Conservation (phyloP, 2,113 vertebrate species). For the Hippocampus barbouri region DNA sequence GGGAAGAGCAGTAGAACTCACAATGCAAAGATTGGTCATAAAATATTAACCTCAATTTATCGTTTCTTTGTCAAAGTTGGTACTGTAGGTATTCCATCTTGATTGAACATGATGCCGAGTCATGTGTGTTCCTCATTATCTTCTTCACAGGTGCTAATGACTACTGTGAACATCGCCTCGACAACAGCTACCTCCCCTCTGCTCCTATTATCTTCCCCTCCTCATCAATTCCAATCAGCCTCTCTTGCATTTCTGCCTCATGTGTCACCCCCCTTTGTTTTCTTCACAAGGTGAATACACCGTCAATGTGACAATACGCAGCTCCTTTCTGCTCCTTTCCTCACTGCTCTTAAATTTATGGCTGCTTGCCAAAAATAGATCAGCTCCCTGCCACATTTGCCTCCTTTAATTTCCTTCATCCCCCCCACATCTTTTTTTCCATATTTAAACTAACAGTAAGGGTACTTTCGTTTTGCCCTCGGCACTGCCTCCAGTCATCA, state of each 20-base stretch:
- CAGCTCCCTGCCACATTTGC: constrained; percentile 18
- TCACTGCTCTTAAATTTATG: constrained; percentile 29
- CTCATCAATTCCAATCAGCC: constrained; percentile 26
- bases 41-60: not conserved
- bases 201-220: constrained; percentile 20
- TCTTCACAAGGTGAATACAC: constrained; percentile 41
- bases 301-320: constrained; percentile 20
- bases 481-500: not conserved
- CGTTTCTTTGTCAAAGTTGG: not conserved
- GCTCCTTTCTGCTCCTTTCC: constrained; percentile 26
- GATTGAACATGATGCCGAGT: constrained; percentile 2
- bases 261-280: constrained; percentile 18
- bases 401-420: constrained; percentile 19
- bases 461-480: not conserved
- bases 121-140: constrained; percentile 17
- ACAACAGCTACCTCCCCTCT: constrained; percentile 18
- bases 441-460: not conserved
- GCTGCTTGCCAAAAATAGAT: constrained; percentile 33
- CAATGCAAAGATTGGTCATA: not conserved
- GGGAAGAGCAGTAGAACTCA: not conserved
- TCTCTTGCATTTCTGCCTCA: constrained; percentile 12
- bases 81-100: not conserved
- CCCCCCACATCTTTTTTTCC: constrained; percentile 4
- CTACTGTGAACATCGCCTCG: constrained; percentile 32
- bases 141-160: constrained; percentile 9